Evolutionary conservation across 2,888 invertebrate species (phyloP), one percentile per base, ranked within the genome.

Genomic region (Deilephila porcellus): DNA sequence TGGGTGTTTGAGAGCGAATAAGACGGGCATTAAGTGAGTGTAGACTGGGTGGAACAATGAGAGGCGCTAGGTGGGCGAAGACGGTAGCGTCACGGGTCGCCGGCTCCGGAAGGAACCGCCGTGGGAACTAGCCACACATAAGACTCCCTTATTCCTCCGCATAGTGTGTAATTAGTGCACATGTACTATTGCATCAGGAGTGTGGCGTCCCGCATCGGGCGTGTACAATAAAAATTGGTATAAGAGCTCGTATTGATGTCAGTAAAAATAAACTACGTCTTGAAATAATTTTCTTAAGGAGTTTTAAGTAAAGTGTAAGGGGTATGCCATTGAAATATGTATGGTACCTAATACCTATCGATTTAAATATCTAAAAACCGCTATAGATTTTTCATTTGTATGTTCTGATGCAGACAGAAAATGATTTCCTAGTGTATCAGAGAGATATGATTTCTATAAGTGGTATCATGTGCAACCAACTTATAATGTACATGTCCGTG

Each of bases 41-140:
- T 56, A 56, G 19, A 63, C 20, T 71, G 25, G 71, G 76, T 78
- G 75, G 78, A 86, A 90, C 90, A 90, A 89, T 88, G 81, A 79
- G 89, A 90, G 88, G 88, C 87, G 83, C 85, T 80, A 79, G 77
- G 85, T 83, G 86, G 87, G 86, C 84, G 83, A 88, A 92, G 91
- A 91, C 93, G 85, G 91, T 92, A 91, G 93, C 92, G 92, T 90
- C 90, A 91, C 89, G 94, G 94, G 93, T 94, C 93, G 90, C 83
- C 85, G 90, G 83, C 86, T 90, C 88, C 92, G 93, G 93, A 93
- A 93, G 94, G 92, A 93, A 93, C 93, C 80, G 77, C 77, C 93
- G 93, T 94, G 94, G 90, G 94, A 94, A 93, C 85, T 77, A 74
- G 75, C 78, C 81, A 70, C 75, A 77, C 78, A 76, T 74, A 81